Conservation (phyloP, 2,797 vertebrate species). For the Sphenodon punctatus region DNA sequence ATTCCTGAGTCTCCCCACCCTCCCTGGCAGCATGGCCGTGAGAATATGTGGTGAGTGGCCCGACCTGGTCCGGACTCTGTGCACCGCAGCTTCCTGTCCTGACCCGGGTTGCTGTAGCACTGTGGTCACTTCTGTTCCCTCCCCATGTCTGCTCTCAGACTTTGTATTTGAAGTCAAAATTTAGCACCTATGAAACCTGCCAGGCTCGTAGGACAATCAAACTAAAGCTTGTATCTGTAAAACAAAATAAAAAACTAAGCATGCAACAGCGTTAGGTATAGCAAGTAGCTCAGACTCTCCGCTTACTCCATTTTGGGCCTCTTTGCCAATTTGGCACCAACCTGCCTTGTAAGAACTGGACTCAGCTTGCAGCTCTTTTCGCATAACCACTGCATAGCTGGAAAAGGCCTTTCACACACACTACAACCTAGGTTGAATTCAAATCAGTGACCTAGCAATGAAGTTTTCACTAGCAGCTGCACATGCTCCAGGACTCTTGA, state of each 20-base stretch:
- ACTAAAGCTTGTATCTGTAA: slow-evolving; percentile 36
- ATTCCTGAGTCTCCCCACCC: too few species aligned
- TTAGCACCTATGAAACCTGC: neutral
- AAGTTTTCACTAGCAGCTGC: neutral
- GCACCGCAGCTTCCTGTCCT: too few species aligned
- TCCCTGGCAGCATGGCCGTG: too few species aligned
- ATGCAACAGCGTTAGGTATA: slow-evolving; percentile 33
- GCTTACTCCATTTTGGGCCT: neutral
- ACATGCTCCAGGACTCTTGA: neutral
- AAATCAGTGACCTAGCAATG: neutral
- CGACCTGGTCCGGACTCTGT: too few species aligned
- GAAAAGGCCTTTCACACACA: neutral
- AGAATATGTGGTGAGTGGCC: too few species aligned
- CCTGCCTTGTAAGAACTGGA: neutral
- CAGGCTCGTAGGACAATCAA: neutral
- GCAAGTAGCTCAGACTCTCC: neutral
- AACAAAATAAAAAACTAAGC: slow-evolving; percentile 41
- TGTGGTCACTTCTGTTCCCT: too few species aligned
- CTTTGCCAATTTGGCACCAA: slow-evolving; percentile 36
- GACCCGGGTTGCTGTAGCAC: too few species aligned
- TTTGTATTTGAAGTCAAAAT: slow-evolving; percentile 27
- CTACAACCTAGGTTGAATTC: neutral
- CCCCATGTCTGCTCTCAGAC: too few species aligned
- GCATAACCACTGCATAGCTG: neutral
- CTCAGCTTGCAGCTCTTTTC: neutral